Base-by-base conservation (phyloP, 1,140 invertebrate species). In the Bombus balteatus region DNA sequence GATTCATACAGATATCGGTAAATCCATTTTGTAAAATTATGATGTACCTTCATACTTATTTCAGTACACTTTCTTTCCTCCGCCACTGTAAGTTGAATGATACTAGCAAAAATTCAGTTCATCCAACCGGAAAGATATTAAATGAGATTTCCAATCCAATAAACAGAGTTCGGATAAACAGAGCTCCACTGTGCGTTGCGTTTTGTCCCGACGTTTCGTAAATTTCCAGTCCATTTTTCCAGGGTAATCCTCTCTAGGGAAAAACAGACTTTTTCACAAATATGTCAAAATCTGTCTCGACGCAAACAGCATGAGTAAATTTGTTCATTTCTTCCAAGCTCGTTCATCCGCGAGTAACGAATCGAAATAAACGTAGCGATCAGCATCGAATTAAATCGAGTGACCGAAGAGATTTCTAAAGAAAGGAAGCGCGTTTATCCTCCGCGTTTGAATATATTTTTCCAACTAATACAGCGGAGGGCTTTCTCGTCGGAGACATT, bases 401-500 rank as follows among this genome's bases (percentile, higher is more conserved):
- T 28, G 10, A 43, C 41, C 41, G 72, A n/a, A 66, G 22, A 83
- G 74, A 59, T 73, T 62, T 39, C 18, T 41, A 12, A 62, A 62
- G 59, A 62, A 13, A 10, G 1, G 18, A 15, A 59, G 41, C n/a
- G 43, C 70, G 28, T 75, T 73, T 41, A 9, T 37, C 22, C 18
- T 37, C n/a, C n/a, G 25, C n/a, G 62, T 25, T 25, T 28, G 37
- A 57, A 70, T 34, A 41, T 37, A 81, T 32, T 47, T 53, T 90
- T 13, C 18, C 39, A 59, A 62, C 70, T 70, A 25, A 78, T 25
- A 39, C 66, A 37, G 53, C 70, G n/a, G 13, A 32, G 41, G 47
- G 70, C 43, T 82, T 76, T 78, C 74, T 70, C 34, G 59, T 65
- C 41, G 13, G 39, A n/a, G 65, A 76, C 85, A 89, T 90, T 90